Percentiles rank a stretch among this genome's conserved stretches.
Conservation (phyloP, 1,140 invertebrate species). For the Eubasilissa regina region DNA sequence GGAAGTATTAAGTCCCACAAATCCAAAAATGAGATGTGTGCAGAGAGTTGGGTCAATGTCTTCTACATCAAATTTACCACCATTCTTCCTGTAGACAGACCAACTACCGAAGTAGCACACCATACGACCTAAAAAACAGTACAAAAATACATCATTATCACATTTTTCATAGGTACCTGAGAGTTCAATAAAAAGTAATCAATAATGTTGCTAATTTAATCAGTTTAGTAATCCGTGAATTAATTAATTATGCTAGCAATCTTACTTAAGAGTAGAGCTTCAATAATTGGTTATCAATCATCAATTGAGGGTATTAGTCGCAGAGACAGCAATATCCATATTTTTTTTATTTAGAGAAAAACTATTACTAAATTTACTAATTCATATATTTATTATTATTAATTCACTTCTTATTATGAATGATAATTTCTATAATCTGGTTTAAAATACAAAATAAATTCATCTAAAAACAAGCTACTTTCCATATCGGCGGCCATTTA, state of each 20-base stretch:
- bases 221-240: too few relatives aligned
- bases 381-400: too few relatives aligned
- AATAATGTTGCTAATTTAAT: background rate
- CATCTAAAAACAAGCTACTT: too few relatives aligned
- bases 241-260: background rate
- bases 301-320: too few relatives aligned
- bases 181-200: background rate
- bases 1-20: constrained; percentile 76
- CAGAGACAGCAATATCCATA: too few relatives aligned
- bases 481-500: too few relatives aligned
- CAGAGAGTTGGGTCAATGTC: constrained; percentile 81
- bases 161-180: background rate
- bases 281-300: background rate
- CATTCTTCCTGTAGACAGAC: constrained; percentile 78
- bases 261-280: background rate
- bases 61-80: constrained; percentile 78
- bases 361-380: too few relatives aligned
- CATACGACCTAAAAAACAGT: constrained; percentile 69
- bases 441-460: too few relatives aligned
- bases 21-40: constrained; percentile 83
- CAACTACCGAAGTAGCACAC: constrained; percentile 85
- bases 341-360: too few relatives aligned
- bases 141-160: constrained; percentile 44
- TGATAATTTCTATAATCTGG: too few relatives aligned
- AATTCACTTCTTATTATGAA: too few relatives aligned